These are phyloP conservation scores for Sipha maydis DNA, from an alignment of 2,888 invertebrate genomes.

Conservation along the genomic window DNA sequence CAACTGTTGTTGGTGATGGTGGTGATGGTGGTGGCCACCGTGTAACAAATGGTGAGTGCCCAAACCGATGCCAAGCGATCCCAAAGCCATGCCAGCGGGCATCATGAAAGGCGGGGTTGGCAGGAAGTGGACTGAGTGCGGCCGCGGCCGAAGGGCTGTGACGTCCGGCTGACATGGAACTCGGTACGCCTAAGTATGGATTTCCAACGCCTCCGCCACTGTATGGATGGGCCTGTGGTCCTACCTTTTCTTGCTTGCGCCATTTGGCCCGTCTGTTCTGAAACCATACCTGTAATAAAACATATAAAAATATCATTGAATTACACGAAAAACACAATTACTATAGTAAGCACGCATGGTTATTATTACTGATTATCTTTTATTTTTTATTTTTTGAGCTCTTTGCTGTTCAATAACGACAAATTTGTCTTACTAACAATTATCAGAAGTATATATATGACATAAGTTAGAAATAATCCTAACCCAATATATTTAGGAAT, in stretches of 20 bases:
- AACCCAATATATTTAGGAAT: too few species aligned
- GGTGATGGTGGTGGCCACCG: conserved; percentile 68
- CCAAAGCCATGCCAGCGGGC: conserved; percentile 23
- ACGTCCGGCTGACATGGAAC: conserved; percentile 71
- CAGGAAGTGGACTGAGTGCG: conserved; percentile 73
- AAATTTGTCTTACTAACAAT: too few species aligned
- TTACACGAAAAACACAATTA: too few species aligned
- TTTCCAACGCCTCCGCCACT: conserved; percentile 68
- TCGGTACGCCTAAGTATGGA: conserved; percentile 77
- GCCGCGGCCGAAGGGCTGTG: conserved; percentile 72
- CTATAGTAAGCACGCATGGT: too few species aligned
- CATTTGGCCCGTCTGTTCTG: conserved; percentile 92
- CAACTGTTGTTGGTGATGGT: conserved; percentile 35
- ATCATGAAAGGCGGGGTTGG: conserved; percentile 51
- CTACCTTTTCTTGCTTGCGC: conserved; percentile 93
- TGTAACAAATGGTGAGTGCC: conserved; percentile 66
- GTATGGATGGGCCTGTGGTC: conserved; percentile 90
- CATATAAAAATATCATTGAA: too few species aligned
- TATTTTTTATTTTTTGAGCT: too few species aligned
- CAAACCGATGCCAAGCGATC: conserved; percentile 69
- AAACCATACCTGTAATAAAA: conserved; percentile 83
- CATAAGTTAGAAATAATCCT: too few species aligned
- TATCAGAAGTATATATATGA: too few species aligned
- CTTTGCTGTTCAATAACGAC: too few species aligned
- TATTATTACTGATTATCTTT: too few species aligned